Conservation (phyloP, 2,797 vertebrate species). For the Galago senegalensis region DNA sequence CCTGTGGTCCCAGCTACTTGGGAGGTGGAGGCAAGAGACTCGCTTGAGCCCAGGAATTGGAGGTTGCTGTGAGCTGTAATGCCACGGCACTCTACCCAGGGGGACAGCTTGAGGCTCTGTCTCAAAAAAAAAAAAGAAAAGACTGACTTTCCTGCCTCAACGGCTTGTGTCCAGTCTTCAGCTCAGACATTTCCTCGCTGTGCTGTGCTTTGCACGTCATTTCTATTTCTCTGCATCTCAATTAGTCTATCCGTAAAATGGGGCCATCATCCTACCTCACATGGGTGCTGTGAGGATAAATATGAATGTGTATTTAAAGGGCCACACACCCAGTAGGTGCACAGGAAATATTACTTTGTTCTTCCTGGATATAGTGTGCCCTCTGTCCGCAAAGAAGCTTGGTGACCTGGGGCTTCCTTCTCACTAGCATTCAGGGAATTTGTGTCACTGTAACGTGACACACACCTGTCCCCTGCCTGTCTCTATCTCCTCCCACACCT, state of each 20-base stretch:
- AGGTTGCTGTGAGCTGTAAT: too few species aligned
- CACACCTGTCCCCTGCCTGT: slow-evolving; percentile 75
- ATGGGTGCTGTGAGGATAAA: neutral
- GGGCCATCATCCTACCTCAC: neutral
- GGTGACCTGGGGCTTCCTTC: slow-evolving; percentile 22
- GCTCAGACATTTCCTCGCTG: neutral
- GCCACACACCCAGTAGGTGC: neutral
- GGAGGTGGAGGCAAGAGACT: too few species aligned
- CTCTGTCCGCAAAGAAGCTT: neutral
- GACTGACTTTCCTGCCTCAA: neutral
- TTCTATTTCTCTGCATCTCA: slow-evolving; percentile 30
- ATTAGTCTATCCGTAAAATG: slow-evolving; percentile 1
- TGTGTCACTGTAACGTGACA: slow-evolving; percentile 81
- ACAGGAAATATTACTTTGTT: neutral
- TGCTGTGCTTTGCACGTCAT: neutral
- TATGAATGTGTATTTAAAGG: neutral
- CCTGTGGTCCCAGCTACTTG: too few species aligned
- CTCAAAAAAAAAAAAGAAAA: too few species aligned
- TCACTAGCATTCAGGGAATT: slow-evolving; percentile 75
- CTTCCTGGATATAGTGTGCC: neutral
- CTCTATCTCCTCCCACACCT: slow-evolving; percentile 66
- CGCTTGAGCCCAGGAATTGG: too few species aligned
- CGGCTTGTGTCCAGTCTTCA: neutral
- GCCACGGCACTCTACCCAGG: too few species aligned
- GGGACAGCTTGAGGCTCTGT: too few species aligned